Base-by-base conservation (phyloP, 1,140 invertebrate species). In the Papilio dardanus region DNA sequence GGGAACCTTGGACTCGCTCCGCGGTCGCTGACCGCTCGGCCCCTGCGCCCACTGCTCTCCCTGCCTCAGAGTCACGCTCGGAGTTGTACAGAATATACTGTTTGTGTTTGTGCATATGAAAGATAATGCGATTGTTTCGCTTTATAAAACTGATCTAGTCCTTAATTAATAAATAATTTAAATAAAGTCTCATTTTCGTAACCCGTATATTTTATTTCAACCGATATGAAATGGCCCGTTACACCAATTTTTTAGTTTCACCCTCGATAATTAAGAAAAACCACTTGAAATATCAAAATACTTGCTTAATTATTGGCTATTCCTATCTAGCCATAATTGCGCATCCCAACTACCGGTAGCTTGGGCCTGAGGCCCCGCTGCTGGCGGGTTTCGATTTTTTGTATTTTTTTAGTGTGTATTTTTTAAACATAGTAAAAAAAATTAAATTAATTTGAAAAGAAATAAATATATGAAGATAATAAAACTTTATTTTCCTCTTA, bases 71-170 rank as follows among this genome's bases (percentile, higher is more conserved):
- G 74, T 76, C 71, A 80, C 82, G 81, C 87, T 81, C 67, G 86
- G 88, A 88, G 89, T 83, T 88, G 88, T 88, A 89, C 86, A 89
- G 85, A 87, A 87, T 71, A 84, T 84, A 80, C 76, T 82, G 78
- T 83, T 86, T 86, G 86, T 87, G 85, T 87, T 86, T 89, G 86
- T 90, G 85, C 78, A 86, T 88, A 82, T 88, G 83, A 86, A 87
- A 86, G 85, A 88, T 85, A 90, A 83, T 79, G 85, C 84, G 86
- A 89, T 84, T 79, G 76, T 83, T 62, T 87, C 83, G 86, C 83
- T 77, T 81, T 81, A 80, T 83, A 73, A 80, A 85, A 83, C 83
- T 92, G 87, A 88, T 92, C 91, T 91, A 92, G 91, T 92, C 91
- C 80, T 85, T 87, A 86, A 84, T 85, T 87, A 86, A 84, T 83